Base-by-base conservation (phyloP, 2,888 invertebrate genomes). In the Girardia tigrina region DNA sequence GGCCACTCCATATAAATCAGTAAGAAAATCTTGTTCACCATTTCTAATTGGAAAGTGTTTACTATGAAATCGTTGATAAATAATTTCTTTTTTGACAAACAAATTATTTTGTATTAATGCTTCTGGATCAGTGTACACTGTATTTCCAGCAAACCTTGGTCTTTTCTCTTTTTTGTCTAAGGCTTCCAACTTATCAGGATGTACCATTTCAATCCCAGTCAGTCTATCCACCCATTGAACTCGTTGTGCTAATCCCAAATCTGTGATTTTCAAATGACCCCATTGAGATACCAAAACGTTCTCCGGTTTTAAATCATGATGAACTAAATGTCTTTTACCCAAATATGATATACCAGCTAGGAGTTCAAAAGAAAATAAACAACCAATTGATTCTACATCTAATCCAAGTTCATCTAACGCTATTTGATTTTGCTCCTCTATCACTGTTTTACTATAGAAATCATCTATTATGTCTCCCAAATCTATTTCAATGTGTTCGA, bases 191-290 rank as follows among this genome's bases (percentile, higher is more conserved):
- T n/a, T 20, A 12, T 4, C 56, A 4, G 56, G 56, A 6, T 56
- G 20, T 56, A 23, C 4, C n/a, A 56, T 20, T 56, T 56, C n/a
- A 2, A 23, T 23, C 4, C 20, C 56, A 20, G 56, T 20, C 56
- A n/a, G 23, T n/a, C 56, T 4, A 56, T 56, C 56, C n/a, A 56
- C 20, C 56, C 56, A 56, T 12, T 23, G 56, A 56, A 56, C n/a
- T 56, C 56, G n/a, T 6, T 56, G 4, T 20, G 56, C 23, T 16
- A 56, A 56, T 4, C 56, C 56, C 23, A 56, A 56, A n/a, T 56
- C 56, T 6, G 56, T 20, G 23, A 56, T 56, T 56, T 56, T 56
- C n/a, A 56, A 56, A 56, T 56, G 56, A 56, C 56, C 56, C n/a
- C 56, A 20, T 8, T n/a, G 23, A 20, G 56, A 56, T 23, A 56